A percentile compares a stretch with the other conserved stretches of the same genome.
These are phyloP conservation scores for Sipunculus nudus DNA, from an alignment of 2,888 invertebrate species.

Conservation along the genomic window DNA sequence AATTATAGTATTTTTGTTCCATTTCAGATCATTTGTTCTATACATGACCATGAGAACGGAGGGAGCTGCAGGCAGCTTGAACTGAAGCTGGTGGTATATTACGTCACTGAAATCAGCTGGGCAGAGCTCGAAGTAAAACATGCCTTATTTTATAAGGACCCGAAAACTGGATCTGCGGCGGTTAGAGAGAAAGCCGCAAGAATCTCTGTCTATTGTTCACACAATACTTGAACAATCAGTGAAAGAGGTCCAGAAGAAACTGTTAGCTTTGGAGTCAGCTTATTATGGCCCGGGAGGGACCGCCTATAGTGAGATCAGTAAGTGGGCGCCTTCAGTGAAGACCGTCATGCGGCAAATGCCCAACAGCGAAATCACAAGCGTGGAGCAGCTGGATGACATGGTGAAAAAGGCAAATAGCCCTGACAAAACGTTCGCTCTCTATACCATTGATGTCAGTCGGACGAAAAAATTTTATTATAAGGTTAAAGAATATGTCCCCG, in stretches of 20 bases:
- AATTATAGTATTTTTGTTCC: no score
- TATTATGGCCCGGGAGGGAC: slow-evolving; percentile 51
- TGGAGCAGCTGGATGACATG: slow-evolving; percentile 47
- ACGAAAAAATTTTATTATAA: slow-evolving; percentile 51
- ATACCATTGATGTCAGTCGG: slow-evolving; percentile 23
- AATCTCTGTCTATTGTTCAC: slow-evolving; percentile 24
- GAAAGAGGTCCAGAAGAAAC: slow-evolving; percentile 11
- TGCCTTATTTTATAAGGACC: slow-evolving; percentile 19
- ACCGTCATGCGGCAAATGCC: slow-evolving; percentile 46
- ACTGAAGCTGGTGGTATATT: no score
- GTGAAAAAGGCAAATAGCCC: slow-evolving; percentile 20
- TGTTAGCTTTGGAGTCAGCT: slow-evolving; percentile 47
- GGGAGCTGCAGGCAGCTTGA: no score
- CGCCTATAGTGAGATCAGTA: slow-evolving; percentile 46
- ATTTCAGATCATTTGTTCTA: no score
- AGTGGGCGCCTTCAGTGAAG: slow-evolving; percentile 45
- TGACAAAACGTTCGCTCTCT: slow-evolving; percentile 4
- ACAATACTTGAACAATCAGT: slow-evolving; percentile 21
- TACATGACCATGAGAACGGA: no score
- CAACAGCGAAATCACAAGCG: slow-evolving; percentile 46
- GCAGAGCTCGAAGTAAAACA: slow-evolving; percentile 18
- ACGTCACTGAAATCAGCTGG: no score
- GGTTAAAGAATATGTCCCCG: slow-evolving; percentile 48
- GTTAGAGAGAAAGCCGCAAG: slow-evolving; percentile 31
- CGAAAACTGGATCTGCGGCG: slow-evolving; percentile 21